A percentile compares a stretch with the other conserved stretches of the same genome.
These are phyloP conservation scores for human (Homo sapiens) DNA, from an alignment of 2,113 vertebrate species.

Conservation along the genomic window DNA sequence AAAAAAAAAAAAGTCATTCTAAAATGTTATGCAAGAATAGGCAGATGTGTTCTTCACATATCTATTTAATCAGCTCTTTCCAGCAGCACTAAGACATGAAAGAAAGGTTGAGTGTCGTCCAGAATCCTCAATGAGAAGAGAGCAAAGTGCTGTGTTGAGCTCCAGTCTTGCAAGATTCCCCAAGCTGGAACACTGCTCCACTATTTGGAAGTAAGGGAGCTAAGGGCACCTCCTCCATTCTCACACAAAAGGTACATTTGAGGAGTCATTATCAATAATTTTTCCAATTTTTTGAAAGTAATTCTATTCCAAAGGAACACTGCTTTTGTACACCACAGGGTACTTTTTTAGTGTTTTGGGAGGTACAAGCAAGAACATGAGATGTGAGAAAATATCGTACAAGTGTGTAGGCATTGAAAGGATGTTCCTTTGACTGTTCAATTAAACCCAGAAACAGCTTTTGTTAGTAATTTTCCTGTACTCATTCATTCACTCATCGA, in stretches of 20 bases:
- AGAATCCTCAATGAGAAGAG: not conserved
- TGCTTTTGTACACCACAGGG: not conserved
- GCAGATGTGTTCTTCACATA: slow-evolving; percentile 18
- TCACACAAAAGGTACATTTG: not conserved
- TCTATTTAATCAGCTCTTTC: slow-evolving; percentile 24
- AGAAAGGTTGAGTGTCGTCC: not conserved
- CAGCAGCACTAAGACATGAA: not conserved
- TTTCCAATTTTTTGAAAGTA: not conserved
- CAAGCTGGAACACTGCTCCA: rapidly evolving
- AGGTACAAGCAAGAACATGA: not conserved
- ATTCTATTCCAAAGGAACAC: not conserved
- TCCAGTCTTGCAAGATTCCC: not conserved
- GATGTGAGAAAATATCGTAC: not conserved
- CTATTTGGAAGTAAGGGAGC: not conserved
- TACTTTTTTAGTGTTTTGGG: not conserved
- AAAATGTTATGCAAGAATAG: slow-evolving; percentile 50
- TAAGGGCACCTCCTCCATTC: not conserved
- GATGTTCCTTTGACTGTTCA: not conserved
- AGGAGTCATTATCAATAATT: not conserved
- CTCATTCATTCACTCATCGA: no score
- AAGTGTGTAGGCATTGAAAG: not conserved
- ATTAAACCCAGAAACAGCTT: not conserved
- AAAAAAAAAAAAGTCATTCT: slow-evolving; percentile 59
- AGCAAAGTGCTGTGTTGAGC: not conserved
- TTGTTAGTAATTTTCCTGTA: not conserved